A percentile compares a stretch with the other conserved stretches of the same genome.
Evolutionary conservation across 2,113 vertebrate species (phyloP).

Genomic region (Potamarius usumacintae): DNA sequence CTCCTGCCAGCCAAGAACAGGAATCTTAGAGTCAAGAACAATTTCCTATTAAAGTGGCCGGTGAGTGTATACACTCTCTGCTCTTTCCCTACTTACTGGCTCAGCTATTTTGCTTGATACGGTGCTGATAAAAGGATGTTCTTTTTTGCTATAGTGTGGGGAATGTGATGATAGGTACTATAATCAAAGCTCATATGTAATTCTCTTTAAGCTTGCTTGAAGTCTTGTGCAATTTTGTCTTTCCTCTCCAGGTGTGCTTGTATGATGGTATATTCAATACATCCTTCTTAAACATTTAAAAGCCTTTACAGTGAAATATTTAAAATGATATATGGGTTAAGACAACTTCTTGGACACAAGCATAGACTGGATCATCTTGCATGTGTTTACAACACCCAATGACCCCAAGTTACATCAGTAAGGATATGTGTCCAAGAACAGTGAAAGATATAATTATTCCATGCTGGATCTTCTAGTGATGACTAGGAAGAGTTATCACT

Average conservation of each 20-base stretch:
- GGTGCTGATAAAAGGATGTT: slow-evolving; percentile 24
- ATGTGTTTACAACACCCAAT: background rate
- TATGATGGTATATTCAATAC: too few relatives aligned
- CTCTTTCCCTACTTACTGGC: background rate
- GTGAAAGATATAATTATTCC: background rate
- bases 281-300: too few relatives aligned
- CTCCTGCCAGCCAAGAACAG: too few relatives aligned
- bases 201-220: background rate
- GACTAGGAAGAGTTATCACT: background rate
- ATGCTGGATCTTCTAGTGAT: background rate
- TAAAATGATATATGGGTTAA: background rate
- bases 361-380: background rate
- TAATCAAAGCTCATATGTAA: slow-evolving; percentile 1
- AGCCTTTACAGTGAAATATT: slow-evolving; percentile 18
- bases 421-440: background rate
- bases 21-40: too few relatives aligned
- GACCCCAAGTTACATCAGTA: background rate
- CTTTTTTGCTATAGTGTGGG: background rate
- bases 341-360: background rate
- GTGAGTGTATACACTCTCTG: background rate
- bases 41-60: too few relatives aligned
- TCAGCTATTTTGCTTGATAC: background rate
- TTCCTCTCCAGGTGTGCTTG: background rate
- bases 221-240: background rate
- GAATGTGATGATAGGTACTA: background rate